phyloP scores from a whole-genome alignment of 2,113 vertebrate species.

The Poecilia latipinna region DNA sequence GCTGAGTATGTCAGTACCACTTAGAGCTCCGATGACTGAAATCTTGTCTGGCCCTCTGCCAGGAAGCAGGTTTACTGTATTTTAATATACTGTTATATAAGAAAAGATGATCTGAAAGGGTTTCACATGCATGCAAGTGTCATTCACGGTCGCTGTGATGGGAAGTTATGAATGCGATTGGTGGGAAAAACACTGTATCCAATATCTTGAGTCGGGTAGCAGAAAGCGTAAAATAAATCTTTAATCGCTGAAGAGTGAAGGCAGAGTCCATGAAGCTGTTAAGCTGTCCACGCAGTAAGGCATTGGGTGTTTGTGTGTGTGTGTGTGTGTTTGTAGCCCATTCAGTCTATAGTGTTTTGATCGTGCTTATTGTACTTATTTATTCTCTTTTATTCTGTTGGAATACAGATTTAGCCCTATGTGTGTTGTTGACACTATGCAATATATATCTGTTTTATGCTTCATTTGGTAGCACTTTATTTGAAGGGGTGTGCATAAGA shows the following conservation, averaged over 20 bases:
- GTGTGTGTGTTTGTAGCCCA: neutral
- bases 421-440: neutral
- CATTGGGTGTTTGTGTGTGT: neutral
- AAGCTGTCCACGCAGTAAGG: conserved; percentile 19
- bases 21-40: conserved; percentile 22
- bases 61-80: conserved; percentile 20
- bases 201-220: conserved; percentile 29
- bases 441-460: too few species aligned
- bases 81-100: conserved; percentile 38
- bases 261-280: conserved; percentile 36
- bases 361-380: neutral
- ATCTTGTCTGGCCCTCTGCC: conserved; percentile 36
- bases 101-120: conserved; percentile 32
- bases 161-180: conserved; percentile 36
- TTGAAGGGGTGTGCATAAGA: too few species aligned
- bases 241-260: conserved; percentile 40
- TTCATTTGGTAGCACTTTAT: too few species aligned
- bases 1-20: conserved; percentile 6
- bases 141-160: conserved; percentile 19
- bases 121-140: conserved; percentile 27
- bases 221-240: conserved; percentile 53
- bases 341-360: neutral
- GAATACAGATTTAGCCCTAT: neutral
- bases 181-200: conserved; percentile 32
- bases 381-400: neutral